A percentile compares a stretch with the other conserved stretches of the same genome.
phyloP scores from a whole-genome alignment of 64 coral and sea anemone species.

The Stichodactyla helianthus region DNA sequence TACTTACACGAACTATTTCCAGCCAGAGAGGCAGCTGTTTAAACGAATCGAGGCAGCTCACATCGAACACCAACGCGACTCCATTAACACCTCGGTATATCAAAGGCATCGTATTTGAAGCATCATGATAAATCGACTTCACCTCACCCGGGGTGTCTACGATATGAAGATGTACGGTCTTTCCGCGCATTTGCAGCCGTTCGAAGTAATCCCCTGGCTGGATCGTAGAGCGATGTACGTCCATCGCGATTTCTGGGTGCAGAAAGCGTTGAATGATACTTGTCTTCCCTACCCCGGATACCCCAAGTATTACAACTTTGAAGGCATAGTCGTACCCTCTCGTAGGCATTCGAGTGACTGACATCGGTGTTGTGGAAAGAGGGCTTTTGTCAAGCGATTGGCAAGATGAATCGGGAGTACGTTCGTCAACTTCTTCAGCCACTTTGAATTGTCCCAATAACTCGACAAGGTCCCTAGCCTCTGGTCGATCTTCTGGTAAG shows the following conservation, averaged over 20 bases:
- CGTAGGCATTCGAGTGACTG: background rate
- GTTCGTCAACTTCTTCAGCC: background rate
- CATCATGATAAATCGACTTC: constrained; percentile 23
- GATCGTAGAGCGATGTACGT: background rate
- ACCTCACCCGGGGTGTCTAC: constrained; percentile 71
- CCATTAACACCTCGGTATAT: constrained; percentile 55
- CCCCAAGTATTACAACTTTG: constrained; percentile 47
- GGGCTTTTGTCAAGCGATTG: background rate
- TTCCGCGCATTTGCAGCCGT: constrained; percentile 53
- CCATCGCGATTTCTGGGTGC: background rate
- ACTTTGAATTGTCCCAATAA: background rate
- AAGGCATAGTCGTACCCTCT: constrained; percentile 35
- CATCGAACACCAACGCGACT: constrained; percentile 59
- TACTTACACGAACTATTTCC: constrained; percentile 37
- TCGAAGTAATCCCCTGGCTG: constrained; percentile 49
- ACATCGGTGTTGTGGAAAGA: background rate
- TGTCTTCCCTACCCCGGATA: constrained; percentile 55
- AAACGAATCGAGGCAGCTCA: constrained; percentile 35
- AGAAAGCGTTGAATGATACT: constrained; percentile 48
- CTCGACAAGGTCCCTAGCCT: constrained; percentile 8
- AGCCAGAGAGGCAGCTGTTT: constrained; percentile 45
- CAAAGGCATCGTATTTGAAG: constrained; percentile 38
- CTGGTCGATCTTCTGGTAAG: constrained; percentile 37
- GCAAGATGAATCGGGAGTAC: background rate
- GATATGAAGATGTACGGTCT: constrained; percentile 70